Evolutionary conservation across 2,888 invertebrate species (phyloP).

Genomic region (Drosophila paucipuncta): DNA sequence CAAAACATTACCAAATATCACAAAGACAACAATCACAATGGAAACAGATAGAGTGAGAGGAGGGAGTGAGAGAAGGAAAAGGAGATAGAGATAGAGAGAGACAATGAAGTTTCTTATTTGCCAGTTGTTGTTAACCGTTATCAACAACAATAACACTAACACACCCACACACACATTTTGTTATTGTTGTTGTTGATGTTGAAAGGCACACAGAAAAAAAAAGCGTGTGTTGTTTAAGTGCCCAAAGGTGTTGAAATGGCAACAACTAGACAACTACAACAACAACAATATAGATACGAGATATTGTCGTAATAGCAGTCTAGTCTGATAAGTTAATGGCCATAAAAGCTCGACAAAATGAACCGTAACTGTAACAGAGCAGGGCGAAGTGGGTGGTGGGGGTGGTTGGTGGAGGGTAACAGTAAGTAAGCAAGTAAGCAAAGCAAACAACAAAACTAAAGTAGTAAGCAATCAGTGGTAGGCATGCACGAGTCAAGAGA

Average conservation of each 20-base stretch:
- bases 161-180: conserved; percentile 3
- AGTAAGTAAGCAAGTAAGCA: conserved; percentile 1
- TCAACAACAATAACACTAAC: conserved; percentile 24
- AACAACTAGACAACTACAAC: conserved; percentile 15
- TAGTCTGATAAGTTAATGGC: conserved; percentile 54
- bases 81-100: conserved; percentile 29
- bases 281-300: conserved; percentile 31
- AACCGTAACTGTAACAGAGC: conserved; percentile 11
- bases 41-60: conserved; percentile 54
- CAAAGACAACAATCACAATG: conserved; percentile 46
- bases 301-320: conserved; percentile 41
- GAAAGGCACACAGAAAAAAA: conserved; percentile 41
- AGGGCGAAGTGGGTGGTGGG: background rate
- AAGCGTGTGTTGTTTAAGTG: conserved; percentile 30
- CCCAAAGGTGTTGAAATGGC: conserved; percentile 56
- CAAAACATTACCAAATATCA: conserved; percentile 47
- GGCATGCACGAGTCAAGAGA: background rate
- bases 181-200: conserved; percentile 37
- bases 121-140: conserved; percentile 33
- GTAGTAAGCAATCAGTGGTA: conserved; percentile 7
- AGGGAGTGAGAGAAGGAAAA: background rate
- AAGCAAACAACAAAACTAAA: background rate
- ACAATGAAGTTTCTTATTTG: conserved; percentile 57
- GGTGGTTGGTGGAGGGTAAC: background rate
- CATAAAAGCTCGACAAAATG: conserved; percentile 50